A percentile compares a stretch with the other conserved stretches of the same genome.
These are phyloP conservation scores for Lepisosteus oculatus DNA, from an alignment of 2,113 vertebrate genomes.

Conservation along the genomic window DNA sequence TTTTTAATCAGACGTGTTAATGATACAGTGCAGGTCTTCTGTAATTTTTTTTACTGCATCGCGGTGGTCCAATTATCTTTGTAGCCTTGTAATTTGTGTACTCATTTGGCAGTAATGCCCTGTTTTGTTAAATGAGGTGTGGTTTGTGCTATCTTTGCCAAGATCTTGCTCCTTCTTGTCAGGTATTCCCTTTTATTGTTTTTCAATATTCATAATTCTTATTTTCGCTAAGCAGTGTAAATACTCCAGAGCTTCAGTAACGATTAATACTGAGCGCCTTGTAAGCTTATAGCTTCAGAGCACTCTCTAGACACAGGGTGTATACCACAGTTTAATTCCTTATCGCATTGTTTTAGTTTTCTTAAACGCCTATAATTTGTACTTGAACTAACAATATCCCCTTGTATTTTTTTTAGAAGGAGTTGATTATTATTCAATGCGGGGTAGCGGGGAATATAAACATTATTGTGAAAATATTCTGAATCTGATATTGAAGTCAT, in stretches of 20 bases:
- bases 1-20: conserved; percentile 7
- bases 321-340: conserved; percentile 5
- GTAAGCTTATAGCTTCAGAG: background rate
- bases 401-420: background rate
- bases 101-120: background rate
- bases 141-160: background rate
- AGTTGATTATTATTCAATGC: background rate
- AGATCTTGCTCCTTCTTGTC: conserved; percentile 10
- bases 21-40: background rate
- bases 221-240: conserved; percentile 1
- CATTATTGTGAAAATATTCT: too few relatives aligned
- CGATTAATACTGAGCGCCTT: background rate
- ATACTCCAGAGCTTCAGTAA: background rate
- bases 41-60: conserved; percentile 1
- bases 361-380: conserved; percentile 5
- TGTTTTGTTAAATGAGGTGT: conserved; percentile 1
- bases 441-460: too few relatives aligned
- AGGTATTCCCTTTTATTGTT: background rate
- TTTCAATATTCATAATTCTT: conserved; percentile 6
- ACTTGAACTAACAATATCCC: background rate
- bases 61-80: background rate
- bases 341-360: background rate
- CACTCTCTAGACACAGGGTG: background rate
- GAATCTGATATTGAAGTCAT: too few relatives aligned
- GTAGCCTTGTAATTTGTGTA: background rate